Percentiles rank a stretch among this genome's conserved stretches.
Evolutionary conservation across 2,888 invertebrate genomes (phyloP).

Genomic region (Ochropleura plecta): DNA sequence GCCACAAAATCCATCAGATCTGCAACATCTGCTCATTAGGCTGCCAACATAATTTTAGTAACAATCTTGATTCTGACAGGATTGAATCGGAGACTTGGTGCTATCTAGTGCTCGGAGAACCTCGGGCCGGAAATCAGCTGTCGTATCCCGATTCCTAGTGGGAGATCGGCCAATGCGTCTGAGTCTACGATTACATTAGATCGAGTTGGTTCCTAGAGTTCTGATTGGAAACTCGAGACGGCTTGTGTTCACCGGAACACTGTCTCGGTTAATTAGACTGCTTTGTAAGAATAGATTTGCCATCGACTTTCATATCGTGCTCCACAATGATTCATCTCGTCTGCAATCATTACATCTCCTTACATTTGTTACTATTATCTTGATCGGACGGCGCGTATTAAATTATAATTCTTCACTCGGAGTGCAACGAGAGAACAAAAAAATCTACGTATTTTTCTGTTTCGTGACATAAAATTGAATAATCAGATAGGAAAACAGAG

Average conservation of each 20-base stretch:
- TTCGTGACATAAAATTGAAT: conserved; percentile 17
- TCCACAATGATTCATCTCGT: conserved; percentile 62
- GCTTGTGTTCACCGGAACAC: conserved; percentile 77
- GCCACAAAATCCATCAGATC: conserved; percentile 45
- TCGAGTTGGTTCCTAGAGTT: conserved; percentile 78
- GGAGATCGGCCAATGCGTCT: conserved; percentile 85
- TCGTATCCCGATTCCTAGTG: conserved; percentile 84
- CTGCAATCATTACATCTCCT: conserved; percentile 52
- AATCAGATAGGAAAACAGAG: conserved; percentile 21
- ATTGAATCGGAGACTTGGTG: conserved; percentile 66
- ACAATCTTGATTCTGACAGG: conserved; percentile 55
- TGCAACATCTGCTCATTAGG: conserved; percentile 51
- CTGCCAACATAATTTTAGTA: conserved; percentile 58
- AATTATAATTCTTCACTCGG: conserved; percentile 26
- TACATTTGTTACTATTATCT: conserved; percentile 57
- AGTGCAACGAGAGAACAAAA: conserved; percentile 29
- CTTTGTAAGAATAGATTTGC: conserved; percentile 78
- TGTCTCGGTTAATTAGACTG: conserved; percentile 79
- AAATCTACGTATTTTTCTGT: conserved; percentile 2
- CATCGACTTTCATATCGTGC: conserved; percentile 69
- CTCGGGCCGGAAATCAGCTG: conserved; percentile 87
- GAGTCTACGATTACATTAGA: conserved; percentile 83
- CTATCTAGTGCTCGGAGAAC: conserved; percentile 73
- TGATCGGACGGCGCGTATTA: conserved; percentile 46
- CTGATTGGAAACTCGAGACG: conserved; percentile 82